Conservation (phyloP, 2,888 invertebrate genomes). For the Pocota personata region DNA sequence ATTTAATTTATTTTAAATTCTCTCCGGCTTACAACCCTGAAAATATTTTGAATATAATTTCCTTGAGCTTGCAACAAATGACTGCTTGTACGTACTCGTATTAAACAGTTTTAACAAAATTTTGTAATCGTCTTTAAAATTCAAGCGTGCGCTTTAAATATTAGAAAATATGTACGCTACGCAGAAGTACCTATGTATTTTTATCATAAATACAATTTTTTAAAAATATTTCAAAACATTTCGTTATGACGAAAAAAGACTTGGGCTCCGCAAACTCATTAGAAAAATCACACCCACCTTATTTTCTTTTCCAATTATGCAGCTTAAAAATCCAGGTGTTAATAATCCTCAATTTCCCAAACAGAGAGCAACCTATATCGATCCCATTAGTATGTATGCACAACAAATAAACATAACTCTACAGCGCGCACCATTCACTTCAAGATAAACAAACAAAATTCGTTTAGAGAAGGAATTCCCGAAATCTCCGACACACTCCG, state of each 20-base stretch:
- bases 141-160: too few relatives aligned
- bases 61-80: too few relatives aligned
- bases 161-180: too few relatives aligned
- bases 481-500: conserved; percentile 39
- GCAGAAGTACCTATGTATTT: too few relatives aligned
- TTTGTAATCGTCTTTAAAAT: too few relatives aligned
- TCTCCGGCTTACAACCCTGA: too few relatives aligned
- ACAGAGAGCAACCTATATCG: conserved; percentile 29
- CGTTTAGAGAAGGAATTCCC: conserved; percentile 6
- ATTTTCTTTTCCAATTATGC: conserved; percentile 26
- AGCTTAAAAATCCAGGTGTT: conserved; percentile 47
- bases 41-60: too few relatives aligned
- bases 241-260: background rate
- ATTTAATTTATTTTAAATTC: too few relatives aligned
- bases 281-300: conserved; percentile 56
- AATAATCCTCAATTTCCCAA: conserved; percentile 60
- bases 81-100: too few relatives aligned
- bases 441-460: conserved; percentile 52
- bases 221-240: background rate
- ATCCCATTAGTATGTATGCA: conserved; percentile 44
- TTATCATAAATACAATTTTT: too few relatives aligned
- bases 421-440: conserved; percentile 43
- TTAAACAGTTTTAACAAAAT: too few relatives aligned
- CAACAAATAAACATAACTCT: conserved; percentile 55
- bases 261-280: background rate